Percentiles rank a stretch among this genome's conserved stretches.
phyloP scores from a whole-genome alignment of 2,797 vertebrate genomes.

The Poeciliopsis turneri region DNA sequence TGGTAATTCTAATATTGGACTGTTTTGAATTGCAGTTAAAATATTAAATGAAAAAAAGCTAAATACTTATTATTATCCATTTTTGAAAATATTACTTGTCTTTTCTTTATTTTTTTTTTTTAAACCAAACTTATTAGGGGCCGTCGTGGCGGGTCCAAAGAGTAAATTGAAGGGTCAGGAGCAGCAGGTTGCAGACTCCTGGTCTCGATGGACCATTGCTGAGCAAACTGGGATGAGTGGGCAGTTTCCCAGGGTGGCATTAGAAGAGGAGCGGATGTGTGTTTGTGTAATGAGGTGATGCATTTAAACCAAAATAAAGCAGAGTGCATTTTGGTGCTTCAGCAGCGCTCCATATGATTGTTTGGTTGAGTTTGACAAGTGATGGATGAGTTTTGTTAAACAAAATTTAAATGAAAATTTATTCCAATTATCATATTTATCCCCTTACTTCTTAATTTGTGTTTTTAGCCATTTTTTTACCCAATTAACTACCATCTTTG shows the following conservation, averaged over 20 bases:
- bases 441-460: not conserved
- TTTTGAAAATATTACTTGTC: no score
- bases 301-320: not conserved
- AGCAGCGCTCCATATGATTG: not conserved
- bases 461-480: not conserved
- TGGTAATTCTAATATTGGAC: no score
- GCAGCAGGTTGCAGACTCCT: no score
- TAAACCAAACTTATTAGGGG: no score
- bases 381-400: not conserved
- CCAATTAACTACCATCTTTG: not conserved
- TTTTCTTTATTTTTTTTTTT: no score
- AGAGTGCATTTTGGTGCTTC: not conserved
- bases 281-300: not conserved
- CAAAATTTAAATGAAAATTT: not conserved
- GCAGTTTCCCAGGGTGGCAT: not conserved
- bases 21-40: no score
- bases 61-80: no score
- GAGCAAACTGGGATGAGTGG: not conserved
- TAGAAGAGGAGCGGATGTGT: not conserved
- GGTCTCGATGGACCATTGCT: not conserved
- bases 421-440: not conserved
- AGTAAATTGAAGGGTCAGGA: no score
- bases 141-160: no score
- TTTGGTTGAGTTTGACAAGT: not conserved
- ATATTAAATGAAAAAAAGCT: no score